Conservation (phyloP, 2,113 vertebrate species). For the Odobenus rosmarus region DNA sequence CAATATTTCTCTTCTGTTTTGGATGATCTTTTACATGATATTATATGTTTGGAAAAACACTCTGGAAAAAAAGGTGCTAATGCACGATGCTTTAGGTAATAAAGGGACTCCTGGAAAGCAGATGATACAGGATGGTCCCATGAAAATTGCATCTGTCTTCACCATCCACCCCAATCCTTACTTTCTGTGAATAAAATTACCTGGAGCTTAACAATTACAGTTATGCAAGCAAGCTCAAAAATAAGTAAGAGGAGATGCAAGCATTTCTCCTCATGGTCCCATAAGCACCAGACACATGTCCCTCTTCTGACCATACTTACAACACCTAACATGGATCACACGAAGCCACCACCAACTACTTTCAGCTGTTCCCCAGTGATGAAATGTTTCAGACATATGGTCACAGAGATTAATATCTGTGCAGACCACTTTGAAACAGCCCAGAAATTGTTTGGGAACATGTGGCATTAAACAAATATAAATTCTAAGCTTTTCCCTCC, state of each 20-base stretch:
- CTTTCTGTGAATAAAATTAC: background rate
- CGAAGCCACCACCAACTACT: slow-evolving; percentile 56
- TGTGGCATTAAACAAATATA: slow-evolving; percentile 45
- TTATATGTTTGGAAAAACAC: background rate
- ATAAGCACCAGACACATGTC: slow-evolving; percentile 65
- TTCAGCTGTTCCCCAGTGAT: slow-evolving; percentile 81
- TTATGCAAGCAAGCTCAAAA: background rate
- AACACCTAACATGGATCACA: slow-evolving; percentile 7
- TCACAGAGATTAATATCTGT: slow-evolving; percentile 70
- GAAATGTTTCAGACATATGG: slow-evolving; percentile 79
- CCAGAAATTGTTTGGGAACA: slow-evolving; percentile 66
- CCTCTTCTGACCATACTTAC: slow-evolving; percentile 28
- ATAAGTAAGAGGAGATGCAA: background rate
- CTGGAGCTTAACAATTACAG: background rate
- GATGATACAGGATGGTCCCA: background rate
- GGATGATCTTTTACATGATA: background rate
- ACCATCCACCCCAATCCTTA: background rate
- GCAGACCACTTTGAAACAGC: slow-evolving; percentile 49
- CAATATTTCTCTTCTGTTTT: slow-evolving; percentile 2
- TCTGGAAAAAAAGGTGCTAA: rapidly evolving
- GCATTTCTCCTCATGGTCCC: background rate
- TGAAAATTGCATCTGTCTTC: background rate
- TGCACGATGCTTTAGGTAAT: background rate
- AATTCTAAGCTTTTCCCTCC: slow-evolving; percentile 44
- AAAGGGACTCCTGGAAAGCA: background rate